Evolutionary conservation across 2,888 invertebrate species (phyloP).

Genomic region (Stictocephala bisonia): DNA sequence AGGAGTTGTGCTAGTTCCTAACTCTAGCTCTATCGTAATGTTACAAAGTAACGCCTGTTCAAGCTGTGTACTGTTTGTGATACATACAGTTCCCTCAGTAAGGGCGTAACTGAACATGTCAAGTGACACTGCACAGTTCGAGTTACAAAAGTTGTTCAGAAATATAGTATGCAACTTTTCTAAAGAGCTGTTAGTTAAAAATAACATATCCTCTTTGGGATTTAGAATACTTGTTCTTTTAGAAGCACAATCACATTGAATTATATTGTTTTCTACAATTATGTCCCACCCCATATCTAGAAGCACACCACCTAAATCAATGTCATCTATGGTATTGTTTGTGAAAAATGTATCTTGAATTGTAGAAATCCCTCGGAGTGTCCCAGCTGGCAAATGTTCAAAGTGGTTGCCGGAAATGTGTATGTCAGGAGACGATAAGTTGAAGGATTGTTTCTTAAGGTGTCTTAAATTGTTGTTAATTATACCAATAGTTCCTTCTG

Average conservation of each 20-base stretch:
- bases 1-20: neutral
- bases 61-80: conserved; percentile 6
- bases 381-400: conserved; percentile 9
- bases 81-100: neutral
- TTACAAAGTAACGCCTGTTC: conserved; percentile 4
- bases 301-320: conserved; percentile 8
- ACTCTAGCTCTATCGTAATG: neutral
- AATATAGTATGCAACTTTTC: conserved; percentile 13
- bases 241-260: conserved; percentile 22
- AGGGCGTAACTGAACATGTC: conserved; percentile 6
- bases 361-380: neutral
- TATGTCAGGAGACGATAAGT: conserved; percentile 12
- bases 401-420: conserved; percentile 2
- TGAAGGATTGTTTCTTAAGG: neutral
- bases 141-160: neutral
- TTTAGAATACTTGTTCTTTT: conserved; percentile 25
- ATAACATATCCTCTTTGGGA: conserved; percentile 10
- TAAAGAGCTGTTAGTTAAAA: conserved; percentile 1
- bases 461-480: neutral
- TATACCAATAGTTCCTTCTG: neutral
- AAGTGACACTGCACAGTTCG: neutral
- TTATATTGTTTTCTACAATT: neutral
- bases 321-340: conserved; percentile 3
- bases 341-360: conserved; percentile 7
- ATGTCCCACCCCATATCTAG: conserved; percentile 23